These are phyloP conservation scores for Poeciliopsis retropinna DNA, from an alignment of 2,113 vertebrate species.

Conservation along the genomic window DNA sequence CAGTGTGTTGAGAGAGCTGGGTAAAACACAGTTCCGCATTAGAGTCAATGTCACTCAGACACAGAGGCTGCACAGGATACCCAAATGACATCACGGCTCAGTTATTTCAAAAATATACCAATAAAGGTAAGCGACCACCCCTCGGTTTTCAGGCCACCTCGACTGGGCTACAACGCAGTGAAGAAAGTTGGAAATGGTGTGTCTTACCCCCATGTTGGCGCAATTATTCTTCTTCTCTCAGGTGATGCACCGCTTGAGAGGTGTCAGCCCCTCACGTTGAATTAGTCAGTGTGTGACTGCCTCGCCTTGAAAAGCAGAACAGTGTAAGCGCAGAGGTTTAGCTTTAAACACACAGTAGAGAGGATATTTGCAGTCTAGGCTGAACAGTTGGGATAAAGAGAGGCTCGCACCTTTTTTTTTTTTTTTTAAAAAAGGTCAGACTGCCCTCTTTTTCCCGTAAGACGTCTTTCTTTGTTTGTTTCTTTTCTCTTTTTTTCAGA, in stretches of 20 bases:
- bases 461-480: constrained; percentile 31
- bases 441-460: constrained; percentile 42
- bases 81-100: constrained; percentile 47
- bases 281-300: constrained; percentile 53
- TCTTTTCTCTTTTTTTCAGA: constrained; percentile 38
- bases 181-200: constrained; percentile 53
- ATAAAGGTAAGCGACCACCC: background rate
- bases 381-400: constrained; percentile 29
- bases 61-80: constrained; percentile 26
- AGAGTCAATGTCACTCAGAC: constrained; percentile 77
- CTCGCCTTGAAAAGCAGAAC: constrained; percentile 64
- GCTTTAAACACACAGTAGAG: constrained; percentile 32
- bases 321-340: constrained; percentile 40
- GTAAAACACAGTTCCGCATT: constrained; percentile 71
- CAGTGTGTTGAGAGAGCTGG: constrained; percentile 59
- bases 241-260: constrained; percentile 80
- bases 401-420: constrained; percentile 52
- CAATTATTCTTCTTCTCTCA: constrained; percentile 77
- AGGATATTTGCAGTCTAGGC: constrained; percentile 12
- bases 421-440: constrained; percentile 21
- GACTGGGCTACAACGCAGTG: constrained; percentile 47
- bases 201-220: constrained; percentile 86
- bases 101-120: background rate
- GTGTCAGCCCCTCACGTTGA: constrained; percentile 72
- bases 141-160: constrained; percentile 58